These are phyloP conservation scores for Tetragonula clypearis DNA, from an alignment of 1,140 invertebrate genomes.

Conservation along the genomic window DNA sequence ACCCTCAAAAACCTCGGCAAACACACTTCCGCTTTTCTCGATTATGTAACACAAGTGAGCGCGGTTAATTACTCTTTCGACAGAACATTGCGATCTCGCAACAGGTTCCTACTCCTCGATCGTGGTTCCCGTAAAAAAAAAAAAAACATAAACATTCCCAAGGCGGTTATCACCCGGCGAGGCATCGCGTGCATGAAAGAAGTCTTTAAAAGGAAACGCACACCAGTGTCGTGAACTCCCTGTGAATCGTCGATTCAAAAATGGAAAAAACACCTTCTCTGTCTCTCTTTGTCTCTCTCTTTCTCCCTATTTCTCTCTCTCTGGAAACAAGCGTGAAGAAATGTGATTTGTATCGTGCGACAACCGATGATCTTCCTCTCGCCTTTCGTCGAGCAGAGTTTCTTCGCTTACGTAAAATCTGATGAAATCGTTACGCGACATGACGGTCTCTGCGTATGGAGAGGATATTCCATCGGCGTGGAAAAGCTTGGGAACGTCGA, in stretches of 20 bases:
- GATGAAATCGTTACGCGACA: conserved; percentile 56
- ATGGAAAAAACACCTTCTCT: not conserved
- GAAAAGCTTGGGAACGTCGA: conserved; percentile 13
- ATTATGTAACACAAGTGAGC: not conserved
- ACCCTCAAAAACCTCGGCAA: not conserved
- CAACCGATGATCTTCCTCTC: not conserved
- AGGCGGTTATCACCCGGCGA: not conserved
- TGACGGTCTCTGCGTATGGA: conserved; percentile 21
- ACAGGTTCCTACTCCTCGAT: not conserved
- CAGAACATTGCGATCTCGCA: not conserved
- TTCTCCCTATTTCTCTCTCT: too few relatives aligned
- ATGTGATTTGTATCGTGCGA: not conserved
- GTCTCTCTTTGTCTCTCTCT: not conserved
- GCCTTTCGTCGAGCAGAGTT: not conserved
- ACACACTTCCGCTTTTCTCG: not conserved
- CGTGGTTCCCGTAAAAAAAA: not conserved
- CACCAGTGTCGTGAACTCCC: not conserved
- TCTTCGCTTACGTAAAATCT: conserved; percentile 48
- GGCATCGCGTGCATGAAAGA: not conserved
- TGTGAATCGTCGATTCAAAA: not conserved
- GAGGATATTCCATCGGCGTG: conserved; percentile 22
- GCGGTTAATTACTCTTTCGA: conserved; percentile 1
- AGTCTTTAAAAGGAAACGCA: not conserved
- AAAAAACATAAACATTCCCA: not conserved
- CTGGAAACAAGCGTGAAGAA: not conserved